phyloP scores from a whole-genome alignment of 2,888 invertebrate species.

The Melanostoma scalare region DNA sequence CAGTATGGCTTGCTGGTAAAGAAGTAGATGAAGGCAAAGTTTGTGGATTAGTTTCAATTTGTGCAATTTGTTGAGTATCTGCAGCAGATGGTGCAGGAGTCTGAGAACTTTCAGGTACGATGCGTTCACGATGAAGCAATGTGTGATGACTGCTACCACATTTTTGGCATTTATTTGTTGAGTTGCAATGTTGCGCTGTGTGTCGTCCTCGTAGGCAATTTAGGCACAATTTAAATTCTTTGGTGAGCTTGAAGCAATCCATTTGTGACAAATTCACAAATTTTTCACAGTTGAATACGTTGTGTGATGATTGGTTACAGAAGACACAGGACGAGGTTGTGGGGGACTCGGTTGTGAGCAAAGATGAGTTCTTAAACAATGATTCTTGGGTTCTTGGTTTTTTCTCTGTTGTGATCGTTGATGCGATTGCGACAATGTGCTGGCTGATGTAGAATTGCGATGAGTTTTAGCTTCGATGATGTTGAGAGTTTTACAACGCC shows the following conservation, averaged over 20 bases:
- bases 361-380: too few species aligned
- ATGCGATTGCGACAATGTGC: too few species aligned
- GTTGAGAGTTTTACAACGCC: too few species aligned
- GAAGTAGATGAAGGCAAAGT: slow-evolving; percentile 5
- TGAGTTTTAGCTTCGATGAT: too few species aligned
- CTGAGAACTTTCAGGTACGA: not conserved
- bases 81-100: not conserved
- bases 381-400: too few species aligned
- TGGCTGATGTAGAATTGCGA: too few species aligned
- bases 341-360: too few species aligned
- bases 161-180: slow-evolving; percentile 23
- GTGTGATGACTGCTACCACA: slow-evolving; percentile 17
- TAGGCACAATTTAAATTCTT: slow-evolving; percentile 19
- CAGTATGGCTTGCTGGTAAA: slow-evolving; percentile 27
- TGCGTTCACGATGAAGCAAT: slow-evolving; percentile 17
- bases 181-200: slow-evolving; percentile 7
- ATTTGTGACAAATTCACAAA: too few species aligned
- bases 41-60: slow-evolving; percentile 5
- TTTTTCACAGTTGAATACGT: slow-evolving; percentile 8
- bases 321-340: too few species aligned
- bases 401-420: too few species aligned
- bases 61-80: not conserved
- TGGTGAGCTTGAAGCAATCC: slow-evolving; percentile 26
- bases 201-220: slow-evolving; percentile 10
- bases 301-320: slow-evolving; percentile 17